Evolutionary conservation across 2,888 invertebrate genomes (phyloP).

Genomic region (Lasioglossum leucozonium): DNA sequence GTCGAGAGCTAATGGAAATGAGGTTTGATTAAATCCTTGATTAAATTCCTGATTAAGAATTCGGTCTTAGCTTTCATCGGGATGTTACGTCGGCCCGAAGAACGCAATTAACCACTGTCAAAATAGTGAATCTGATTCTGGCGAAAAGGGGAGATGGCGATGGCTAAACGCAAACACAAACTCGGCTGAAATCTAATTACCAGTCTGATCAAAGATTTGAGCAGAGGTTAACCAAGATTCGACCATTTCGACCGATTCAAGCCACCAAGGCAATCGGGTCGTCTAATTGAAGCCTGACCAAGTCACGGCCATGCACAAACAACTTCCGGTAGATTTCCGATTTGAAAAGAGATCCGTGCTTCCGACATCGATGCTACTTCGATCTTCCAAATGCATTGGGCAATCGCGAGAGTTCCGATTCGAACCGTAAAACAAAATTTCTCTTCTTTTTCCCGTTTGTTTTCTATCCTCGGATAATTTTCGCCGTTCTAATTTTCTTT

Average conservation of each 20-base stretch:
- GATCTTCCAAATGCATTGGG: too few species aligned
- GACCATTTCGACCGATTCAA: too few species aligned
- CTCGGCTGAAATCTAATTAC: conserved; percentile 29
- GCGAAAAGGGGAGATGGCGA: neutral
- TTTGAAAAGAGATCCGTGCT: neutral
- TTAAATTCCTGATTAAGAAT: conserved; percentile 27
- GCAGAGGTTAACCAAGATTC: conserved; percentile 39
- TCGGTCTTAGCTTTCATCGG: neutral
- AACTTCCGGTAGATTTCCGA: neutral
- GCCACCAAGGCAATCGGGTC: conserved; percentile 25
- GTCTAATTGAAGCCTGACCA: conserved; percentile 37
- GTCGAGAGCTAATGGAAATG: neutral
- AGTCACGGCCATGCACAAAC: conserved; percentile 5
- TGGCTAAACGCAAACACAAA: neutral
- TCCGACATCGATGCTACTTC: neutral
- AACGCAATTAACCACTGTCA: neutral
- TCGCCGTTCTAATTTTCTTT: neutral
- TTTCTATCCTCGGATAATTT: neutral
- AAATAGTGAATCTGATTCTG: neutral
- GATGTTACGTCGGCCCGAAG: neutral
- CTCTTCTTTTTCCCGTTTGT: neutral
- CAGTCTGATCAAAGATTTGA: conserved; percentile 29
- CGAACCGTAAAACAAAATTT: neutral
- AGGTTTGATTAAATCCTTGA: conserved; percentile 12
- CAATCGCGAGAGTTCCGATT: neutral